Evolutionary conservation across 2,888 invertebrate species (phyloP).

Genomic region (Lithophane socia): DNA sequence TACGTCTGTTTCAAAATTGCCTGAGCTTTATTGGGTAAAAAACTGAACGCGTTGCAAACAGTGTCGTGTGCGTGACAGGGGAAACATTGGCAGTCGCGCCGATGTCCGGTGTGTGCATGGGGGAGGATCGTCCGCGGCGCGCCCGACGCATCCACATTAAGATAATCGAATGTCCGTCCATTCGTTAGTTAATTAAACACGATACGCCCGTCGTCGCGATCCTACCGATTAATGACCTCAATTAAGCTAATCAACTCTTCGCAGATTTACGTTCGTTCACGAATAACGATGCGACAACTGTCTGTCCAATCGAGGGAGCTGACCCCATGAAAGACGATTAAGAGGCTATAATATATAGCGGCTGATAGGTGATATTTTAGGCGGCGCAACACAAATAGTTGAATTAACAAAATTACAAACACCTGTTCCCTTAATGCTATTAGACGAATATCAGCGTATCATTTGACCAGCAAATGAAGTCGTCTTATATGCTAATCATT

Average conservation of each 20-base stretch:
- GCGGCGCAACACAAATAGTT: constrained; percentile 43
- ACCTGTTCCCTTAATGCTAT: constrained; percentile 57
- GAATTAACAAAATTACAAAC: constrained; percentile 57
- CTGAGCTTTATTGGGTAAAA: constrained; percentile 33
- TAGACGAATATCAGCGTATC: constrained; percentile 37
- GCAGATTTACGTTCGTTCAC: constrained; percentile 82
- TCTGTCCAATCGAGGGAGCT: constrained; percentile 45
- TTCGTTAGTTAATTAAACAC: constrained; percentile 89
- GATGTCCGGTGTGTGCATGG: constrained; percentile 59
- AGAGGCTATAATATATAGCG: constrained; percentile 73
- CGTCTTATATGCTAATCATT: constrained; percentile 58
- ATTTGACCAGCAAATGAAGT: constrained; percentile 50
- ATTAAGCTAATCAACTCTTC: constrained; percentile 87
- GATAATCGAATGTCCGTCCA: constrained; percentile 85
- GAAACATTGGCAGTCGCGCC: constrained; percentile 42
- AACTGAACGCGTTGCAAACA: constrained; percentile 34
- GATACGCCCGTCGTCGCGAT: constrained; percentile 85
- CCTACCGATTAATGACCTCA: constrained; percentile 86
- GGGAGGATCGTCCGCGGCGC: constrained; percentile 64
- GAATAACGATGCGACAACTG: constrained; percentile 56
- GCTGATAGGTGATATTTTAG: constrained; percentile 58
- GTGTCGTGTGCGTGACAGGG: constrained; percentile 47
- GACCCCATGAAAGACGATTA: constrained; percentile 70
- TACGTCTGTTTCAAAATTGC: constrained; percentile 36
- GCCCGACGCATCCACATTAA: constrained; percentile 81